Conservation (phyloP, 2,113 vertebrate species). For the Oreochromis aureus region DNA sequence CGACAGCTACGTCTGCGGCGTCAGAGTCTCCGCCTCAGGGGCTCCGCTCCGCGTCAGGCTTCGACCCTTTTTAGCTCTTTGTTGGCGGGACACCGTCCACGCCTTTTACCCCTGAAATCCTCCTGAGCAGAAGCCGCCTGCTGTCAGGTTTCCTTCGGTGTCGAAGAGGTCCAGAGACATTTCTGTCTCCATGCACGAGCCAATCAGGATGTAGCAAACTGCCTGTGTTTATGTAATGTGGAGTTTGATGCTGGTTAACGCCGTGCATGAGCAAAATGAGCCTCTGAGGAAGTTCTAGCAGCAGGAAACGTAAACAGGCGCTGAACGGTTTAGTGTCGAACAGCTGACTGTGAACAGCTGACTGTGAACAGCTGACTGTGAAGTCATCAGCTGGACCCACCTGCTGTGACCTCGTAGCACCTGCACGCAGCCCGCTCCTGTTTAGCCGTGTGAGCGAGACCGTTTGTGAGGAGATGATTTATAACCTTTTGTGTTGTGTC, state of each 20-base stretch:
- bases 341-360: neutral
- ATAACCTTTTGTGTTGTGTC: neutral
- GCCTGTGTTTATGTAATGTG: neutral
- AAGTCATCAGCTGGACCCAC: neutral
- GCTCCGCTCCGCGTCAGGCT: neutral
- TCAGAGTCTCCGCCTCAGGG: neutral
- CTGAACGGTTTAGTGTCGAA: neutral
- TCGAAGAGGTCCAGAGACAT: neutral
- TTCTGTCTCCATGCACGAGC: neutral
- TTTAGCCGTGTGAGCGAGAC: neutral
- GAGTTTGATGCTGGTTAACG: neutral
- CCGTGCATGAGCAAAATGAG: neutral
- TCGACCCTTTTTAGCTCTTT: neutral
- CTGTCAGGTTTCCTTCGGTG: neutral
- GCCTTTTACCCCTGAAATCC: neutral
- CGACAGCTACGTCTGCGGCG: neutral
- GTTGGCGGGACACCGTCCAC: neutral
- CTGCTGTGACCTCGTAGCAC: neutral
- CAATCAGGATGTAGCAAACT: neutral
- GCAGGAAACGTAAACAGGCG: rapidly evolving
- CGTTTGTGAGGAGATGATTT: neutral
- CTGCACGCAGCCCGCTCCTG: neutral
- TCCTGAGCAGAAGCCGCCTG: neutral
- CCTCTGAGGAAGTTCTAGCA: neutral
- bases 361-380: neutral